These are phyloP conservation scores for Pagrus major DNA, from an alignment of 2,113 vertebrate genomes.

Conservation along the genomic window DNA sequence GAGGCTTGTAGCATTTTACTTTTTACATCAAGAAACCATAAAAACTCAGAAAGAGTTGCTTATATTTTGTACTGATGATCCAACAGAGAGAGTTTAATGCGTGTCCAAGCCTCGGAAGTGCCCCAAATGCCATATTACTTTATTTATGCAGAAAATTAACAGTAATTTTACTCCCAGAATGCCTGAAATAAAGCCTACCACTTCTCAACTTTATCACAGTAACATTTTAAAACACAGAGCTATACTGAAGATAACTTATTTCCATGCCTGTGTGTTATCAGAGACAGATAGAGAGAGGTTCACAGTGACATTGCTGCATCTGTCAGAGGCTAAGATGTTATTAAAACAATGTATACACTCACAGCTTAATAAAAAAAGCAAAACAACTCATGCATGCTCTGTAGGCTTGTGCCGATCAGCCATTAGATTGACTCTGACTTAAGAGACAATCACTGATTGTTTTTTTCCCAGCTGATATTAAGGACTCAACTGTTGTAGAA, in stretches of 20 bases:
- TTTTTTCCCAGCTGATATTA: not conserved
- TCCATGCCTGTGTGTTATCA: not conserved
- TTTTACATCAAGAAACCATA: not conserved
- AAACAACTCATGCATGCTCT: not conserved
- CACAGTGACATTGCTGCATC: slow-evolving; percentile 30
- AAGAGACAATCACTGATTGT: not conserved
- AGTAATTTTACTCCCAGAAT: not conserved
- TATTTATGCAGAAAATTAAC: not conserved
- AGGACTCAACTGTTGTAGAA: not conserved
- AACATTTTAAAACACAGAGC: slow-evolving; percentile 27
- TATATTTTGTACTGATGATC: not conserved
- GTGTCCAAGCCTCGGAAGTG: not conserved
- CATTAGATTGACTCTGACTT: not conserved
- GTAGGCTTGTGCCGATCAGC: too few relatives aligned
- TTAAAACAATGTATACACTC: slow-evolving; percentile 29
- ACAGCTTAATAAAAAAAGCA: not conserved
- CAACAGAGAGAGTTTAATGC: not conserved
- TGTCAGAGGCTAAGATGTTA: slow-evolving; percentile 41
- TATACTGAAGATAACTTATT: slow-evolving; percentile 8
- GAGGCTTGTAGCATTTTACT: not conserved
- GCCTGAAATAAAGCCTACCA: slow-evolving; percentile 18
- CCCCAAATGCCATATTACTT: slow-evolving; percentile 8
- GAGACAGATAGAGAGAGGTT: not conserved
- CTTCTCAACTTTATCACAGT: slow-evolving; percentile 10
- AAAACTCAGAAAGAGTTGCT: not conserved